These are phyloP conservation scores for Cephalopterus ornatus DNA, from an alignment of 2,113 vertebrate genomes.

Conservation along the genomic window DNA sequence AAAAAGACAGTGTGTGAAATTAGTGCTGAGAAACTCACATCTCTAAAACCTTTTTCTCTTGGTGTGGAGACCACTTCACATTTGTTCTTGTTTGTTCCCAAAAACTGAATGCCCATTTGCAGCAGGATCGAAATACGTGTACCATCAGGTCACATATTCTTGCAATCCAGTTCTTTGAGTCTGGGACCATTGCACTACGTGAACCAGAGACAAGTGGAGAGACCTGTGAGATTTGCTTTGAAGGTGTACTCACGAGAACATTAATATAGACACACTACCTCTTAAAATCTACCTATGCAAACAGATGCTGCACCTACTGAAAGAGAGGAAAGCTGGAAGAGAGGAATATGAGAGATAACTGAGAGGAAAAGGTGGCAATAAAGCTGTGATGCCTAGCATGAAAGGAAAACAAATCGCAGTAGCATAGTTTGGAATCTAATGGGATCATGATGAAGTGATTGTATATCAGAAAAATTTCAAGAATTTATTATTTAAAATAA, in stretches of 20 bases:
- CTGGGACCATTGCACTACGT: background rate
- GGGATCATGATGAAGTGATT: background rate
- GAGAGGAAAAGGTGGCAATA: background rate
- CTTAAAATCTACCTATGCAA: background rate
- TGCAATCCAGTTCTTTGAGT: background rate
- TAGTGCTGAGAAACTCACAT: background rate
- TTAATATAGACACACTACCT: background rate
- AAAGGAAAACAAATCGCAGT: background rate
- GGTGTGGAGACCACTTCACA: background rate
- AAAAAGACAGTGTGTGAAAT: background rate
- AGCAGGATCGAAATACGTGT: fast-evolving
- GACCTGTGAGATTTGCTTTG: background rate
- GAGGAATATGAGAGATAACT: background rate
- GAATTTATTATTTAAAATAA: background rate
- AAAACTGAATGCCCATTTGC: background rate
- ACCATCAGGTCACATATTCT: background rate
- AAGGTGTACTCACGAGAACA: background rate
- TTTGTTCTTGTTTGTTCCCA: background rate
- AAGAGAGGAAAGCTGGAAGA: background rate
- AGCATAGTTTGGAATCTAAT: background rate
- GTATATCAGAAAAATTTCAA: background rate
- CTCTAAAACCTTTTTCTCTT: background rate
- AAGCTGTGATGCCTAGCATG: background rate
- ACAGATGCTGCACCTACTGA: background rate
- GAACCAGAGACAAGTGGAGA: background rate